Percentiles rank a stretch among this genome's conserved stretches.
These are phyloP conservation scores for Thalassarche chlororhynchos DNA, from an alignment of 2,113 vertebrate genomes.

Conservation along the genomic window DNA sequence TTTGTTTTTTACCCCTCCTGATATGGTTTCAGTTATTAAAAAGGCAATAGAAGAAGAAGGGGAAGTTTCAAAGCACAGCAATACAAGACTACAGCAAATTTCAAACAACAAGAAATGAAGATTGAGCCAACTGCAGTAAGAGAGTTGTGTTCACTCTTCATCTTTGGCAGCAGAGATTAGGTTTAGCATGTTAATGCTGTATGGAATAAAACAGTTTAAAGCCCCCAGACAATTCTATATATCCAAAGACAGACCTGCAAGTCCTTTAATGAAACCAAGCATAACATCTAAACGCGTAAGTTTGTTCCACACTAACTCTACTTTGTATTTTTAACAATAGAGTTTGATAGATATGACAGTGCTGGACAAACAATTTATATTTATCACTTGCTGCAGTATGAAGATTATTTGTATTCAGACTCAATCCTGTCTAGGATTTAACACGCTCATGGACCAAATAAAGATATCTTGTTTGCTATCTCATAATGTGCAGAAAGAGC, in stretches of 20 bases:
- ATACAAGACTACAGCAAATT: conserved; percentile 7
- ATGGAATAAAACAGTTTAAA: conserved; percentile 44
- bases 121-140: conserved; percentile 12
- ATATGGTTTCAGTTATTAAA: conserved; percentile 63
- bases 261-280: conserved; percentile 13
- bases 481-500: conserved; percentile 35
- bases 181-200: conserved; percentile 57
- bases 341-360: conserved; percentile 33
- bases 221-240: conserved; percentile 3
- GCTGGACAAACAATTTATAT: conserved; percentile 48
- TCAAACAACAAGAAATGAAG: conserved; percentile 46
- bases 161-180: conserved; percentile 46
- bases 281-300: conserved; percentile 3
- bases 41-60: conserved; percentile 16
- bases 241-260: not conserved
- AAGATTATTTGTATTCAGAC: conserved; percentile 61
- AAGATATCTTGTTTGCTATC: conserved; percentile 56
- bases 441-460: conserved; percentile 48
- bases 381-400: conserved; percentile 22
- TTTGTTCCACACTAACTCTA: conserved; percentile 6
- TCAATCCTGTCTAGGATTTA: conserved; percentile 48
- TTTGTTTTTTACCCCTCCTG: not conserved
- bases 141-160: not conserved
- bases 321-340: conserved; percentile 46
- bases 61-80: conserved; percentile 45